Evolutionary conservation across 2,113 vertebrate species (phyloP).

Genomic region (Oryzias celebensis): DNA sequence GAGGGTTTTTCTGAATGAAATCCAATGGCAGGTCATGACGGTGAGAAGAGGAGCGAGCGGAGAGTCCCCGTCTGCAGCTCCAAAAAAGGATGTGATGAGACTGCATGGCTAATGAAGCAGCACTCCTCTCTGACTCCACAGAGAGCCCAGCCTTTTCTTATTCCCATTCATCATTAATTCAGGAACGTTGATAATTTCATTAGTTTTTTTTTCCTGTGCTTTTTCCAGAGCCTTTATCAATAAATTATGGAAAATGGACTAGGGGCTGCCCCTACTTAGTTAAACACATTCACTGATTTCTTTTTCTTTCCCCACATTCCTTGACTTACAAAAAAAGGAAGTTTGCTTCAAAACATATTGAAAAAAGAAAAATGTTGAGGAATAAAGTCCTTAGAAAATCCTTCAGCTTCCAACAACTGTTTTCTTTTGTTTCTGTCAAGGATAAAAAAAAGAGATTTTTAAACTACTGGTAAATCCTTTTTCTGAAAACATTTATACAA

Average conservation of each 20-base stretch:
- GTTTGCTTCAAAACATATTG: slow-evolving; percentile 27
- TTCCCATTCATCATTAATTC: slow-evolving; percentile 99
- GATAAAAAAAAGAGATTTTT: neutral
- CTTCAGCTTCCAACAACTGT: neutral
- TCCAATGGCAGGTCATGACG: slow-evolving; percentile 83
- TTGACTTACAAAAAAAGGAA: slow-evolving; percentile 31
- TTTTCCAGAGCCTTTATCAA: slow-evolving; percentile 85
- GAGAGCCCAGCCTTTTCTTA: slow-evolving; percentile 92
- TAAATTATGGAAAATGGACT: slow-evolving; percentile 91
- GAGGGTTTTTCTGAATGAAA: slow-evolving; percentile 79
- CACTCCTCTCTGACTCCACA: slow-evolving; percentile 73
- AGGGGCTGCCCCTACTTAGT: slow-evolving; percentile 80
- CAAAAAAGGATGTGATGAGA: slow-evolving; percentile 87
- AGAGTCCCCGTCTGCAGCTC: slow-evolving; percentile 83
- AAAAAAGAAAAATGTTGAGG: neutral
- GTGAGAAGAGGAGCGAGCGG: slow-evolving; percentile 60
- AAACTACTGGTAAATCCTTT: neutral
- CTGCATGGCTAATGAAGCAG: slow-evolving; percentile 93
- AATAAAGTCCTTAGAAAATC: neutral
- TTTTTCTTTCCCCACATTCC: slow-evolving; percentile 22
- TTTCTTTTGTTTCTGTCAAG: neutral
- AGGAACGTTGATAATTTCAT: slow-evolving; percentile 99
- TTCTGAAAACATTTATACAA: no score
- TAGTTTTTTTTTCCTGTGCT: slow-evolving; percentile 77
- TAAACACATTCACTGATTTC: slow-evolving; percentile 56